These are phyloP conservation scores for Cygnus atratus DNA, from an alignment of 2,113 vertebrate genomes.

Conservation along the genomic window DNA sequence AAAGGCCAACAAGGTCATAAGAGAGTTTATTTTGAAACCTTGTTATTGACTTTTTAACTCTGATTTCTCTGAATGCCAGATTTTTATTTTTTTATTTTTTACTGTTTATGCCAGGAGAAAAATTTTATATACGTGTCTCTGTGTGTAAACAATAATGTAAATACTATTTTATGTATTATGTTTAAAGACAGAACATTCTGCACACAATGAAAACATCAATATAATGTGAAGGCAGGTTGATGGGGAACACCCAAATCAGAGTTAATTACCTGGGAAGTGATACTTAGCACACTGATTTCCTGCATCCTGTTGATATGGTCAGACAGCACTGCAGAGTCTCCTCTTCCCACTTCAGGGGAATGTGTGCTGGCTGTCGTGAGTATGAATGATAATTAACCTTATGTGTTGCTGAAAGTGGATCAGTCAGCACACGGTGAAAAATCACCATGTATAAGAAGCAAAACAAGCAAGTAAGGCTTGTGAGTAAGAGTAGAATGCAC, in stretches of 20 bases:
- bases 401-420: not conserved
- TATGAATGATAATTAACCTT: not conserved
- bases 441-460: not conserved
- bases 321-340: not conserved
- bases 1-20: not conserved
- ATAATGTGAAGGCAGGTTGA: not conserved
- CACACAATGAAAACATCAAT: not conserved
- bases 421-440: not conserved
- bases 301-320: not conserved
- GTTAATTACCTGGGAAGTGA: slow-evolving; percentile 18
- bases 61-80: not conserved
- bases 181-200: not conserved
- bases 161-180: not conserved
- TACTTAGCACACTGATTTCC: not conserved
- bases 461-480: not conserved
- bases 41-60: not conserved
- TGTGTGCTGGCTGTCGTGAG: not conserved
- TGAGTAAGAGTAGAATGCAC: not conserved
- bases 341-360: not conserved
- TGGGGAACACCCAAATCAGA: not conserved
- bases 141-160: not conserved
- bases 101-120: not conserved
- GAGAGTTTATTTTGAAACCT: not conserved
- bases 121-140: not conserved
- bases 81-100: not conserved